Evolutionary conservation across 2,888 invertebrate genomes (phyloP), one percentile per base, ranked within the genome.

Genomic region (Leptarthrus brevirostris): DNA sequence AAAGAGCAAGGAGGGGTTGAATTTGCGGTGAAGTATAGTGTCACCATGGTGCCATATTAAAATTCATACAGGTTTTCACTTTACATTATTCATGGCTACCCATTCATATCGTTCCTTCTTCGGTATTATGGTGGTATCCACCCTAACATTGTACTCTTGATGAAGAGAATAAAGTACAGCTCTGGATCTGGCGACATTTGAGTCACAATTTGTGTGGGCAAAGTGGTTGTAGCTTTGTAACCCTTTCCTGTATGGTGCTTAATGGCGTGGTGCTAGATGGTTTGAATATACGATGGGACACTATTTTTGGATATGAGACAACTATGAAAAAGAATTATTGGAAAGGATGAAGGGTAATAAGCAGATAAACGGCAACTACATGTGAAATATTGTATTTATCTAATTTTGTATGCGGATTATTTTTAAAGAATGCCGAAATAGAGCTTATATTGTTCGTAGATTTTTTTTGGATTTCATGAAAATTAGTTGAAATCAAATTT

Each of bases 21-120:
- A n/a, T 47, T 22, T 64, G 69, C 20, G 69, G 52, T 69, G 52
- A 52, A 26, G 69, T 49, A 69, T 49, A 52, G 69, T 52, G 49
- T 69, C 69, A 69, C 34, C 30, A 52, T 69, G 34, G 52, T 52
- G 49, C 69, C 52, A 34, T 69, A 69, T 69, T 69, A 69, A 69
- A 69, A 69, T 69, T 69, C 52, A 69, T 69, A 49, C 52, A 69
- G 52, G 49, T 69, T 69, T 69, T 69, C 52, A 69, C 69, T 69
- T 34, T 69, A 52, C 69, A 69, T 69, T 69, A 69, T 69, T 69
- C 69, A 69, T 69, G 49, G 26, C 30, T 69, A 20, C 52, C 49
- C 69, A 52, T 69, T 69, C 52, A 52, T 52, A 69, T 34, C 52
- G 30, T 20, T 52, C 69, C n/a, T 36, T 10, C 52, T 52, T 18